These are phyloP conservation scores for Brenthis hecate DNA, from an alignment of 2,888 invertebrate species.

Conservation along the genomic window DNA sequence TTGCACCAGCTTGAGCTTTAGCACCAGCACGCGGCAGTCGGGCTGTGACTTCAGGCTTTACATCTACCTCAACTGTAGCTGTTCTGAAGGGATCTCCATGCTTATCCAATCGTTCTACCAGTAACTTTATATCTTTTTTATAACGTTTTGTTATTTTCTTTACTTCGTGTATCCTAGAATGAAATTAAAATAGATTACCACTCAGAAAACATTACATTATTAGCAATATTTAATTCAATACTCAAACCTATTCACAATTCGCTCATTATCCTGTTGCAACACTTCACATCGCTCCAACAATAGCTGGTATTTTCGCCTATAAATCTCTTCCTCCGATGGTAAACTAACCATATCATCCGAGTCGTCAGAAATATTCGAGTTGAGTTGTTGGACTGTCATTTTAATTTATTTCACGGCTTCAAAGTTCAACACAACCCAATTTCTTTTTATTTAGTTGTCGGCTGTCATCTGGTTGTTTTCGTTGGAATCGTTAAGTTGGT, in stretches of 20 bases:
- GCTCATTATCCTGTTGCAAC: constrained; percentile 89
- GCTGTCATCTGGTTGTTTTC: constrained; percentile 40
- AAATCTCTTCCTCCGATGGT: constrained; percentile 85
- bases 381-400: constrained; percentile 81
- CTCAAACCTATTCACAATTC: constrained; percentile 84
- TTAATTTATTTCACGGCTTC: constrained; percentile 79
- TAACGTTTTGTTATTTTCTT: constrained; percentile 86
- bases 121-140: constrained; percentile 86
- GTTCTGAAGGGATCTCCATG: constrained; percentile 87
- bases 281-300: constrained; percentile 88
- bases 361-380: constrained; percentile 81
- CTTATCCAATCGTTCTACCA: constrained; percentile 86
- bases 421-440: constrained; percentile 73
- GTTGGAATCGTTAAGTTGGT: constrained; percentile 38
- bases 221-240: not conserved
- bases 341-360: constrained; percentile 80
- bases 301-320: constrained; percentile 88
- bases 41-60: constrained; percentile 61
- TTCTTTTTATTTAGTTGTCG: constrained; percentile 67
- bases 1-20: constrained; percentile 56
- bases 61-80: constrained; percentile 82
- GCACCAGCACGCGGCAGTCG: constrained; percentile 52
- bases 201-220: not conserved
- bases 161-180: constrained; percentile 85
- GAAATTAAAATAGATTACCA: constrained; percentile 41